These are phyloP conservation scores for Oscheius myriophilus DNA, from an alignment of 2,888 invertebrate species.

Conservation along the genomic window DNA sequence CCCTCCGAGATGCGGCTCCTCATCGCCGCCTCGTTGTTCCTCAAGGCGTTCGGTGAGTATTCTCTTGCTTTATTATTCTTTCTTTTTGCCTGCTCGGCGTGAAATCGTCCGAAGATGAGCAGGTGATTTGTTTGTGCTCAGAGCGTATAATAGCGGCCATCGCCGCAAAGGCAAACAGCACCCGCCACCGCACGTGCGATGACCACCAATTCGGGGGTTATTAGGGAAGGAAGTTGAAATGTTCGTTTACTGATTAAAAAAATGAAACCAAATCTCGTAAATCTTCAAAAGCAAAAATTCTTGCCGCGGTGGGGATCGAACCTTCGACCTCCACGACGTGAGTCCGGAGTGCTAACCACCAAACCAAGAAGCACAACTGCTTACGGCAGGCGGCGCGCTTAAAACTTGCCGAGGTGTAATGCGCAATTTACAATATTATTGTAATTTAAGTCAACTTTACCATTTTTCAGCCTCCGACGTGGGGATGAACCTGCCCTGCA, in stretches of 20 bases:
- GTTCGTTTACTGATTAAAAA: no score
- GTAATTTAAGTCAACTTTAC: no score
- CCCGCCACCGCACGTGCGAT: constrained; percentile 4
- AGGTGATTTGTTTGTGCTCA: constrained; percentile 25
- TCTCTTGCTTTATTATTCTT: background rate
- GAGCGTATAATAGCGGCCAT: constrained; percentile 20
- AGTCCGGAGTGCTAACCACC: no score
- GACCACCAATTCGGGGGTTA: background rate
- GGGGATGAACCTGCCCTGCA: constrained; percentile 60
- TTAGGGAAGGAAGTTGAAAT: background rate
- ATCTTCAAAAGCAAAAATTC: no score
- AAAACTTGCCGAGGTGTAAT: no score
- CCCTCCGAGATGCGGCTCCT: constrained; percentile 20
- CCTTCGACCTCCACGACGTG: no score
- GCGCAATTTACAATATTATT: no score
- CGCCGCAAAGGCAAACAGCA: constrained; percentile 9
- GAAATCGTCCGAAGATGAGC: background rate
- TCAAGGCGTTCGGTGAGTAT: constrained; percentile 19
- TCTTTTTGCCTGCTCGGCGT: background rate
- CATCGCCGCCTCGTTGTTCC: constrained; percentile 21
- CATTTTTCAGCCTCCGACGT: constrained; percentile 42
- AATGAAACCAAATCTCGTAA: no score
- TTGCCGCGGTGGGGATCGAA: no score
- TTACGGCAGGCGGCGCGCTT: no score
- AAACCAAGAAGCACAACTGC: no score